phyloP scores from a whole-genome alignment of 2,797 vertebrate genomes.

The Pseudopleuronectes americanus region DNA sequence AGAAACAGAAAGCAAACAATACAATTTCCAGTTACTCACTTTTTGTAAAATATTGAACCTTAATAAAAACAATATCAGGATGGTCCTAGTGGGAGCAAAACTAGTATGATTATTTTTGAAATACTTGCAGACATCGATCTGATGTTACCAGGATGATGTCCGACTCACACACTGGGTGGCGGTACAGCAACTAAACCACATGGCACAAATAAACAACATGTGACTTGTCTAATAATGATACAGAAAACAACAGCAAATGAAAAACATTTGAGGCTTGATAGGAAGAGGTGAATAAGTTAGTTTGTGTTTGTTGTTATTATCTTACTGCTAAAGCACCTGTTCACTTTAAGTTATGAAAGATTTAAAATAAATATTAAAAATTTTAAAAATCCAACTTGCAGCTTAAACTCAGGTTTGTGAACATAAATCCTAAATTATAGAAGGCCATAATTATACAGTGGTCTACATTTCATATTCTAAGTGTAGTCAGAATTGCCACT shows the following conservation, averaged over 20 bases:
- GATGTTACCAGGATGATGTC: not conserved
- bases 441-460: no score
- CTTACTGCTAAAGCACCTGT: not conserved
- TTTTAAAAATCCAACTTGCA: no score
- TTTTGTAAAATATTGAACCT: no score
- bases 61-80: no score
- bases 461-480: no score
- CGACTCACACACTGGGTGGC: constrained; percentile 35
- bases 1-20: not conserved
- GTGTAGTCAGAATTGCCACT: no score
- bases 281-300: not conserved
- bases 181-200: not conserved
- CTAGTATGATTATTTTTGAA: no score
- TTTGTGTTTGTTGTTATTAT: not conserved
- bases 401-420: not conserved
- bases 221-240: no score
- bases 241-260: no score
- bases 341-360: not conserved
- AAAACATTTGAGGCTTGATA: no score
- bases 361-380: no score
- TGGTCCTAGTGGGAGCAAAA: not conserved
- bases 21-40: not conserved
- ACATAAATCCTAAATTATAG: not conserved
- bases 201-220: not conserved
- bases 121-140: not conserved